Base-by-base conservation (phyloP, 1,140 invertebrate genomes). In the Neodiprion virginianus region DNA sequence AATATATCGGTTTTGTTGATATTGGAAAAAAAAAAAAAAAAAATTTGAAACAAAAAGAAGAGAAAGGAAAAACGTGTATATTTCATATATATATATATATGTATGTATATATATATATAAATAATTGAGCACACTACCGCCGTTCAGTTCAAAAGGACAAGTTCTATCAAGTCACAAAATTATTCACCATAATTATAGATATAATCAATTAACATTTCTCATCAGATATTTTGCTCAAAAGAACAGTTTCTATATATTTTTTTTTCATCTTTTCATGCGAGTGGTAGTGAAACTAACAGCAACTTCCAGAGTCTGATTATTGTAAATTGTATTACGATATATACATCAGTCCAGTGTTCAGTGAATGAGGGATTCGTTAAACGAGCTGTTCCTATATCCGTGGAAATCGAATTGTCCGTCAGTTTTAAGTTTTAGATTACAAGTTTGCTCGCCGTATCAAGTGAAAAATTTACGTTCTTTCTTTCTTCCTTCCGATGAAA, bases 401-500 rank as follows among this genome's bases (percentile, higher is more conserved):
- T 14, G 11, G 53, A 17, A 61, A 61, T 8, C n/a, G 11, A 61
- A 61, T 61, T 61, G 53, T 14, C 53, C 11, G n/a, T 61, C n/a
- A 17, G 5, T 61, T 40, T 40, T 0, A 40, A 40, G 1, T 40
- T 40, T 40, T 5, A 40, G 1, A 40, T 5, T 40, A 53, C 50
- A 65, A 50, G 5, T 50, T 23, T 68, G 48, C 71, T 49, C 48
- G 28, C 28, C 72, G 49, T 71, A 23, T 75, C 53, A 66, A 66
- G 71, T 68, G 71, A 69, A 75, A 71, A 72, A 75, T 75, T 53
- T 47, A 67, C 67, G 67, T 17, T 71, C 67, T 71, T 74, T 69
- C n/a, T 72, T 48, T 68, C 66, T 61, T 72, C 68, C 69, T 48
- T 69, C 28, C 48, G 73, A 28, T 77, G 75, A 11, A 40, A 40